Conservation (phyloP, 2,888 invertebrate genomes). For the Priocnemis perturbator region DNA sequence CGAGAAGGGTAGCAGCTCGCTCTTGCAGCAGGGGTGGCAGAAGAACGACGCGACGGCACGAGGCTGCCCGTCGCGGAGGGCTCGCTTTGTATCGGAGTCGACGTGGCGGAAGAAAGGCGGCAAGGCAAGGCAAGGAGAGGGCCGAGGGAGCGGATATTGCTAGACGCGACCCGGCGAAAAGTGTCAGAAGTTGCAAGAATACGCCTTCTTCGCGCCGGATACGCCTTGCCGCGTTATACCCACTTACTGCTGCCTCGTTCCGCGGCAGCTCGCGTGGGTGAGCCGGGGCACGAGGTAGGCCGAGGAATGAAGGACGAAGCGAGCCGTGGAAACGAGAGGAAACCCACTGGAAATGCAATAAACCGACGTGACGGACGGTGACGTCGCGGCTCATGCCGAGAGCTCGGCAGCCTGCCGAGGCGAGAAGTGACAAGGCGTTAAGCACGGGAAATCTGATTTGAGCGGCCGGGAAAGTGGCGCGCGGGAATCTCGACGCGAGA, state of each 20-base stretch:
- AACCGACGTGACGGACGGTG: constrained; percentile 59
- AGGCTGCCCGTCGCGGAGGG: constrained; percentile 25
- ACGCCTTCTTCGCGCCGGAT: constrained; percentile 1
- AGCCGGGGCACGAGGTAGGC: constrained; percentile 5
- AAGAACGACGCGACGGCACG: not conserved
- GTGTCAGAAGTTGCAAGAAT: constrained; percentile 55
- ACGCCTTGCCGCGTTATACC: too few relatives aligned
- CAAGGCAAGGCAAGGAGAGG: constrained; percentile 1
- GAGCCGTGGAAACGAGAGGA: constrained; percentile 68
- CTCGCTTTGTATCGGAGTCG: constrained; percentile 50
- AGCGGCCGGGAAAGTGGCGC: constrained; percentile 26
- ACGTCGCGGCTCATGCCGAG: constrained; percentile 58
- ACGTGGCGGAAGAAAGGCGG: constrained; percentile 45
- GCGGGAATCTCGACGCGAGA: constrained; percentile 17
- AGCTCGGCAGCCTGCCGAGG: constrained; percentile 56
- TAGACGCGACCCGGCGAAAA: constrained; percentile 37
- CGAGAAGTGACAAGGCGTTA: constrained; percentile 60
- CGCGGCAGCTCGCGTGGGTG: not conserved
- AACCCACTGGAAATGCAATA: constrained; percentile 66
- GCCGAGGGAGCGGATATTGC: constrained; percentile 30
- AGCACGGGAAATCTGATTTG: constrained; percentile 59
- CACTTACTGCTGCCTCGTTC: not conserved
- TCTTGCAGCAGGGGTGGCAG: constrained; percentile 28
- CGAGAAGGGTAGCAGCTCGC: constrained; percentile 38
- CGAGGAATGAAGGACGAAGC: constrained; percentile 58